A percentile compares a stretch with the other conserved stretches of the same genome.
Conservation (phyloP, 2,888 invertebrate genomes). For the Fragum whitleyi region DNA sequence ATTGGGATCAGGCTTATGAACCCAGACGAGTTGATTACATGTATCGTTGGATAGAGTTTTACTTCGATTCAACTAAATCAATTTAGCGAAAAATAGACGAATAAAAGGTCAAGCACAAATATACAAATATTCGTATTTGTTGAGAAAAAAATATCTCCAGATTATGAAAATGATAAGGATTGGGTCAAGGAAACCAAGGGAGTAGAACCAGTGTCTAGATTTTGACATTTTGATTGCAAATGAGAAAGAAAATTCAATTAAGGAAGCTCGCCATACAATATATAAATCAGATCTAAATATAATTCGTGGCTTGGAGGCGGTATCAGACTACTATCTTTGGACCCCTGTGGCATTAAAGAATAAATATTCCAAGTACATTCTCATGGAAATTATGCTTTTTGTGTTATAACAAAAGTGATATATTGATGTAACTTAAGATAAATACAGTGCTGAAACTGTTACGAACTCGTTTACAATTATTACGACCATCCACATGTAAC, state of each 20-base stretch:
- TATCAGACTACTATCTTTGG: not conserved
- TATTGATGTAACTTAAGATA: not conserved
- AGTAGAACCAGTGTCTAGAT: not conserved
- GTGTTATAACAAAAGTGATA: not conserved
- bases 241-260: constrained; percentile 21
- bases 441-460: too few relatives aligned
- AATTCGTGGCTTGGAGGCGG: not conserved
- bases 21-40: too few relatives aligned
- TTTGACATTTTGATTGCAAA: constrained; percentile 29
- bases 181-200: not conserved
- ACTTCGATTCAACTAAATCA: too few relatives aligned
- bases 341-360: constrained; percentile 4
- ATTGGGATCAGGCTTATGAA: too few relatives aligned
- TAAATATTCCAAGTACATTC: not conserved
- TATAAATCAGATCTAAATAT: not conserved
- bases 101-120: too few relatives aligned
- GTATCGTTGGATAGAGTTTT: too few relatives aligned
- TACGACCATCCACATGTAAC: too few relatives aligned
- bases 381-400: not conserved
- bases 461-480: too few relatives aligned
- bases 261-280: not conserved
- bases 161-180: not conserved
- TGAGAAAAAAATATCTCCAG: too few relatives aligned
- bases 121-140: too few relatives aligned
- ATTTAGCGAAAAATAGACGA: too few relatives aligned